Evolutionary conservation across 2,113 vertebrate genomes (phyloP).

Genomic region (Isichthys henryi): DNA sequence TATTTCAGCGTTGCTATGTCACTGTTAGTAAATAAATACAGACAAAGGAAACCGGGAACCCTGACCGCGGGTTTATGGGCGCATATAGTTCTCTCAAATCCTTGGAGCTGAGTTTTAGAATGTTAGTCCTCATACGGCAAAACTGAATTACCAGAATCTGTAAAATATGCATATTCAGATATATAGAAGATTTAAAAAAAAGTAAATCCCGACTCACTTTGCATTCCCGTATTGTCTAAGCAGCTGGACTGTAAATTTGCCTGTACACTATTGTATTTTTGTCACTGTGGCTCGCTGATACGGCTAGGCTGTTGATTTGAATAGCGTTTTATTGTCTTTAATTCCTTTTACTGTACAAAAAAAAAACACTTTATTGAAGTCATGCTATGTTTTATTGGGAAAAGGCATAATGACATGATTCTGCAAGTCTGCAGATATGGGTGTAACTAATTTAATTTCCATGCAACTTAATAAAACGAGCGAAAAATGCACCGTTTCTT

Average conservation of each 20-base stretch:
- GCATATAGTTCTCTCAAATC: not conserved
- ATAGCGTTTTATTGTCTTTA: not conserved
- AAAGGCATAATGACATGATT: not conserved
- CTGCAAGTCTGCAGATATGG: not conserved
- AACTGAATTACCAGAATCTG: not conserved
- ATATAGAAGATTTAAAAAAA: not conserved
- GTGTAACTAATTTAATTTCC: not conserved
- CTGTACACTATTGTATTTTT: not conserved
- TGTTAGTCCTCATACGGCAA: not conserved
- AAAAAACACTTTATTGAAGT: not conserved
- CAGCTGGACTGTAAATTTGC: not conserved
- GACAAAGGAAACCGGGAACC: not conserved
- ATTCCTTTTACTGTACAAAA: not conserved
- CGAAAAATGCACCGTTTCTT: not conserved
- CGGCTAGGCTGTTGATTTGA: not conserved
- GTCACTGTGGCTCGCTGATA: not conserved
- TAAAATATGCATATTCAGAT: not conserved
- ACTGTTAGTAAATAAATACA: not conserved
- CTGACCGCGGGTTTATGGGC: not conserved
- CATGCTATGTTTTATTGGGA: not conserved
- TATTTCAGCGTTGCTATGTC: not conserved
- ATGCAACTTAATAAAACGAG: not conserved
- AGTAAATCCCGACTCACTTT: not conserved
- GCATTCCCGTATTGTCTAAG: not conserved
- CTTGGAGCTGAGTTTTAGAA: not conserved